Base-by-base conservation (phyloP, 2,888 invertebrate genomes). In the Metacarcinus magister region DNA sequence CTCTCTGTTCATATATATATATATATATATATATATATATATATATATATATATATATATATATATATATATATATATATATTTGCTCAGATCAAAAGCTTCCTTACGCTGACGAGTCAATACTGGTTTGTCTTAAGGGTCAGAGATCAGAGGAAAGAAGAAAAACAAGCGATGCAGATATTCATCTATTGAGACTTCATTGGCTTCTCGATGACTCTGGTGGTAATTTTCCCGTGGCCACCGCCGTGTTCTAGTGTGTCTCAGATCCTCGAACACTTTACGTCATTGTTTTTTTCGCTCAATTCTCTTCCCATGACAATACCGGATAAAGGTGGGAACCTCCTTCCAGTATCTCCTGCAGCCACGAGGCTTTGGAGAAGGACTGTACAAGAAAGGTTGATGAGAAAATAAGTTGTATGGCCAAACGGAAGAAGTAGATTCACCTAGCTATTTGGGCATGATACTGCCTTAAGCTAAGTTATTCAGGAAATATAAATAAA, bases 11-110 rank as follows among this genome's bases (percentile, higher is more conserved):
- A 91, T 44, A 46, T 91, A 91, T 46, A 48, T 48, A 46, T 48
- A 48, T 44, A 46, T 44, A 91, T 91, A 91, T 46, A 91, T 91
- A 91, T 91, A 48, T 44, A 91, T 44, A 48, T 48, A 91, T 91
- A 87, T 39, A 39, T 39, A 87, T 87, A 87, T 87, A 87, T 87
- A 87, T 87, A 87, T 87, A 87, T 82, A 82, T 82, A 82, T 82
- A 82, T 82, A 82, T 82, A 82, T 82, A 82, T 75, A 75, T 75
- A 75, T 75, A 75, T 75, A 75, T 75, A 75, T 75, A 75, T 75
- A 75, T 75, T 7, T 28, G 28, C 5, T 0, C 28, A 7, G 3
- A n/a, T 82, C 8, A 28, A n/a, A n/a, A 28, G n/a, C 75, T 82
- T 10, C 32, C 39, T 10, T 39, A 39, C 10, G 39, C 87, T 16